These are phyloP conservation scores for Halcyon chelicuti DNA, from an alignment of 2,797 vertebrate species.

Conservation along the genomic window DNA sequence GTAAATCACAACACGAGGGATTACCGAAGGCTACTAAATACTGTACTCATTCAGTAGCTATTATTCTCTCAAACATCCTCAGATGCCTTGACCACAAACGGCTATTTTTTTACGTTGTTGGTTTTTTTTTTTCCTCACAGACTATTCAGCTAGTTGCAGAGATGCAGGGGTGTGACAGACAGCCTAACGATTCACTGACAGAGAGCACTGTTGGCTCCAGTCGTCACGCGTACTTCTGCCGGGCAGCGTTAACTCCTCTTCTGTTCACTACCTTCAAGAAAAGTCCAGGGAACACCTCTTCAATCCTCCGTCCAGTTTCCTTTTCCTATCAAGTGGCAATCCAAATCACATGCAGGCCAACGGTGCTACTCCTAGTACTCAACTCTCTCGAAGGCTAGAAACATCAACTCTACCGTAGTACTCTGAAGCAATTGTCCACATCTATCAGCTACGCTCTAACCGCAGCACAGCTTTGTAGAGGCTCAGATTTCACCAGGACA, in stretches of 20 bases:
- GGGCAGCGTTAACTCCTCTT: neutral
- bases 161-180: constrained; percentile 9
- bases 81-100: constrained; percentile 14
- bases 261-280: neutral
- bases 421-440: constrained; percentile 54
- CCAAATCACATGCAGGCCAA: constrained; percentile 9
- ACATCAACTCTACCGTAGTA: constrained; percentile 37
- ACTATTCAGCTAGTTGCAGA: constrained; percentile 3
- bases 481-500: constrained; percentile 71
- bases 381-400: constrained; percentile 38
- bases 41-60: constrained; percentile 50
- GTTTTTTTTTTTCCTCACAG: constrained; percentile 15
- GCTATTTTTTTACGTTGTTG: neutral
- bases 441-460: constrained; percentile 29
- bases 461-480: constrained; percentile 55
- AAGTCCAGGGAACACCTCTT: constrained; percentile 21
- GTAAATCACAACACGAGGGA: constrained; percentile 63
- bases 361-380: constrained; percentile 15
- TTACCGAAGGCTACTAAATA: constrained; percentile 61
- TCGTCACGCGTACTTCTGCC: constrained; percentile 27
- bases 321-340: constrained; percentile 44
- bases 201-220: neutral
- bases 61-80: constrained; percentile 52
- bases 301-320: constrained; percentile 30
- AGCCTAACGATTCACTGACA: neutral